phyloP scores from a whole-genome alignment of 1,140 invertebrate genomes.

The Drosophila malerkotliana region DNA sequence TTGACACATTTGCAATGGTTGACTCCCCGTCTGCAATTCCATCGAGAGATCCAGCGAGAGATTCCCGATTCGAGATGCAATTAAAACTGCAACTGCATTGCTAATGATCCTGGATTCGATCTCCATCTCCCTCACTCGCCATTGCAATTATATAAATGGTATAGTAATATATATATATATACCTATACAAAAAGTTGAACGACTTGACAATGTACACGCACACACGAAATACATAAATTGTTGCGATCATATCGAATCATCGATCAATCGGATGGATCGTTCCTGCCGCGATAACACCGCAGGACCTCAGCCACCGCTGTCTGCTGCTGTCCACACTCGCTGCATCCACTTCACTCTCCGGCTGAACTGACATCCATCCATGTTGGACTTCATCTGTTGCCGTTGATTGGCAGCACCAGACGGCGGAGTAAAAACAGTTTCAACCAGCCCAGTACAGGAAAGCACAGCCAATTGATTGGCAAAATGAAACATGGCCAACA shows the following conservation, averaged over 20 bases:
- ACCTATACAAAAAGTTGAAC: conserved; percentile 37
- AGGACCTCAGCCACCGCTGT: conserved; percentile 60
- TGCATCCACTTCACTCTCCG: conserved; percentile 11
- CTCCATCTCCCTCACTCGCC: conserved; percentile 6
- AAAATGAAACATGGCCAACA: conserved; percentile 75
- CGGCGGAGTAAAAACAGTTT: conserved; percentile 36
- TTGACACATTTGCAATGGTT: conserved; percentile 82
- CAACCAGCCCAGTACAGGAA: conserved; percentile 3
- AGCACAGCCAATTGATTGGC: conserved; percentile 67
- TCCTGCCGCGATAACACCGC: conserved; percentile 73
- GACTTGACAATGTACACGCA: conserved; percentile 75
- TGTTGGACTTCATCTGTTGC: conserved; percentile 66
- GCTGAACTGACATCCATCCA: conserved; percentile 41
- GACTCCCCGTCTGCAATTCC: conserved; percentile 41
- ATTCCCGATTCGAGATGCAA: conserved; percentile 49
- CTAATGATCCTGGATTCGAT: conserved; percentile 53
- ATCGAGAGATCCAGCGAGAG: conserved; percentile 22
- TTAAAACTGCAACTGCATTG: conserved; percentile 71
- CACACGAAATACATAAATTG: conserved; percentile 72
- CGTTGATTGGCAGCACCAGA: conserved; percentile 71
- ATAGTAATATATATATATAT: not conserved
- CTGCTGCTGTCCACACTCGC: conserved; percentile 76
- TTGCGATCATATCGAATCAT: conserved; percentile 76
- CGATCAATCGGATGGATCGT: conserved; percentile 50
- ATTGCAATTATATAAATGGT: conserved; percentile 7